Percentiles rank a stretch among this genome's conserved stretches.
Evolutionary conservation across 23 tunicate genomes (phyloP).

Genomic region (Botrylloides violaceus): DNA sequence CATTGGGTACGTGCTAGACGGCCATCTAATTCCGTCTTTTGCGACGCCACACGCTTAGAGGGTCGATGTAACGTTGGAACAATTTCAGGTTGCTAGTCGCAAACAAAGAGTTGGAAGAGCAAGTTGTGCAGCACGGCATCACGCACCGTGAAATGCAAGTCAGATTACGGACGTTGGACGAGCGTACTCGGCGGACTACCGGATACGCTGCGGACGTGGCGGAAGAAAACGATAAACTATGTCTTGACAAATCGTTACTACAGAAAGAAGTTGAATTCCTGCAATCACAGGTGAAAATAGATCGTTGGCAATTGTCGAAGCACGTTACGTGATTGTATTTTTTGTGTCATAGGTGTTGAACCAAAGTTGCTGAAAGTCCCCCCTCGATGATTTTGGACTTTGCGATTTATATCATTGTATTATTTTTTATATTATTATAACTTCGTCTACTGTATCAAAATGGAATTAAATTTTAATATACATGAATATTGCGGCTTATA

Average conservation of each 20-base stretch:
- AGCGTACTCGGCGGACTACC: slow-evolving; percentile 33
- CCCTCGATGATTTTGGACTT: no score
- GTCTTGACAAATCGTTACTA: slow-evolving; percentile 34
- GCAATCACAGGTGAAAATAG: slow-evolving; percentile 30
- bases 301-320: no score
- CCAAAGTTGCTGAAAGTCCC: neutral
- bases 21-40: neutral
- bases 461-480: no score
- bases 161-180: slow-evolving; percentile 34
- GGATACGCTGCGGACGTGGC: slow-evolving; percentile 41
- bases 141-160: slow-evolving; percentile 72
- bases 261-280: slow-evolving; percentile 54
- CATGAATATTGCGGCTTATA: no score
- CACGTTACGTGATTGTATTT: neutral
- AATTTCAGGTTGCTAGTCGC: slow-evolving; percentile 19
- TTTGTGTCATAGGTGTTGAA: neutral
- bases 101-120: slow-evolving; percentile 64
- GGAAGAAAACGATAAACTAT: slow-evolving; percentile 38
- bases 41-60: neutral
- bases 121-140: slow-evolving; percentile 73
- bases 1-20: neutral
- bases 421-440: no score
- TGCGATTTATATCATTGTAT: no score
- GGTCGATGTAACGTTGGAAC: no score
- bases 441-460: no score